These are phyloP conservation scores for Drosophila imparisetae DNA, from an alignment of 2,888 invertebrate species.

Conservation along the genomic window DNA sequence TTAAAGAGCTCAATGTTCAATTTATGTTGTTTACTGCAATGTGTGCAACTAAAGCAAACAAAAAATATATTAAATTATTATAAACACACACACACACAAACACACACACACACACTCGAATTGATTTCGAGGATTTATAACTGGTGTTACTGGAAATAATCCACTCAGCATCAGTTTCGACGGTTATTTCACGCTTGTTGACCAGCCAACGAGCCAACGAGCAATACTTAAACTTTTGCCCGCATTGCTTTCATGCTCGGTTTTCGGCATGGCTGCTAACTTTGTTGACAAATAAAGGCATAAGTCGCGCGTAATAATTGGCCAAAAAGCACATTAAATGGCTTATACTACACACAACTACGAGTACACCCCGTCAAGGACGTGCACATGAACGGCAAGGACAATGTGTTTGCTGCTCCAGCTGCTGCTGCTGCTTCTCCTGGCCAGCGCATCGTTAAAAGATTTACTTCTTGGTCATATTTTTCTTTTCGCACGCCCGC, in stretches of 20 bases:
- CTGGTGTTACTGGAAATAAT: slow-evolving; percentile 29
- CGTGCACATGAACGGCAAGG: slow-evolving; percentile 33
- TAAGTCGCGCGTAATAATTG: slow-evolving; percentile 80
- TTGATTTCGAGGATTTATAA: slow-evolving; percentile 33
- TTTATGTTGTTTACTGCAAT: slow-evolving; percentile 33
- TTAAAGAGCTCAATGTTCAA: slow-evolving; percentile 27
- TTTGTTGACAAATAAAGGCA: slow-evolving; percentile 79
- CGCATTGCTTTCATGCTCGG: background rate
- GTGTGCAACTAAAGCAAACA: slow-evolving; percentile 27
- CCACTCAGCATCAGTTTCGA: slow-evolving; percentile 46
- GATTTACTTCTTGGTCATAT: slow-evolving; percentile 69
- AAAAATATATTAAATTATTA: slow-evolving; percentile 8
- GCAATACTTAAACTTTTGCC: slow-evolving; percentile 12
- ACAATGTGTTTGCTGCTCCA: slow-evolving; percentile 26
- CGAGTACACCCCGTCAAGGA: slow-evolving; percentile 43
- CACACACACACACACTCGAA: slow-evolving; percentile 4
- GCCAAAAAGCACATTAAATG: slow-evolving; percentile 77
- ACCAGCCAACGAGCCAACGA: slow-evolving; percentile 53
- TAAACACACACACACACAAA: background rate
- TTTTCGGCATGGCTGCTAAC: slow-evolving; percentile 36
- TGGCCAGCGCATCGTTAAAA: slow-evolving; percentile 63
- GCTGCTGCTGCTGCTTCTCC: background rate
- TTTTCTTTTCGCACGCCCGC: slow-evolving; percentile 59
- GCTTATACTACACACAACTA: slow-evolving; percentile 52
- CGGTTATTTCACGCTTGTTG: slow-evolving; percentile 63